A percentile compares a stretch with the other conserved stretches of the same genome.
phyloP scores from a whole-genome alignment of 2,797 vertebrate species.

The Synanceia verrucosa region DNA sequence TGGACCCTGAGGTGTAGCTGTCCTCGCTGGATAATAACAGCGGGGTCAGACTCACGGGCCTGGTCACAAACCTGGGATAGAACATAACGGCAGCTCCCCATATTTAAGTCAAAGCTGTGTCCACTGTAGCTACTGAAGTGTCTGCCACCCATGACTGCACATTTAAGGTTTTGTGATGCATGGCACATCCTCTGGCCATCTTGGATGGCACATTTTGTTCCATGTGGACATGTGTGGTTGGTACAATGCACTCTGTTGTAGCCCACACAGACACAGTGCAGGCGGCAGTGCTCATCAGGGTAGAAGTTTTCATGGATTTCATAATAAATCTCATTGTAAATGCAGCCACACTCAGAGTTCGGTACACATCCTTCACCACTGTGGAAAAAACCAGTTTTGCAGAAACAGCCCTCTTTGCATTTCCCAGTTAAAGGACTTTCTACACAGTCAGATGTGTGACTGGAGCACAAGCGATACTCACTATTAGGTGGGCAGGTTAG shows the following conservation, averaged over 20 bases:
- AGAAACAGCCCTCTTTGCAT: slow-evolving; percentile 54
- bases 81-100: slow-evolving; percentile 47
- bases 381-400: slow-evolving; percentile 33
- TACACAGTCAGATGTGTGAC: slow-evolving; percentile 24
- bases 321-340: slow-evolving; percentile 55
- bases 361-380: slow-evolving; percentile 27
- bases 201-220: slow-evolving; percentile 60
- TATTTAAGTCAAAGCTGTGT: slow-evolving; percentile 51
- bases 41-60: not conserved
- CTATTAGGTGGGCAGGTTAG: slow-evolving; percentile 30
- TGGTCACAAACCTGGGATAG: slow-evolving; percentile 35
- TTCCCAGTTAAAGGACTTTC: slow-evolving; percentile 18
- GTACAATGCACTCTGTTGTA: slow-evolving; percentile 46
- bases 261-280: slow-evolving; percentile 14
- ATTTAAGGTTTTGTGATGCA: slow-evolving; percentile 42
- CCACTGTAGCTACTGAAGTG: slow-evolving; percentile 56
- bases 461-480: slow-evolving; percentile 52
- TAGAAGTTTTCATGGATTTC: slow-evolving; percentile 41
- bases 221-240: slow-evolving; percentile 38
- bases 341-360: slow-evolving; percentile 41
- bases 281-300: slow-evolving; percentile 45
- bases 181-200: slow-evolving; percentile 70
- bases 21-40: slow-evolving; percentile 59
- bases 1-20: slow-evolving; percentile 32
- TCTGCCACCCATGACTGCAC: slow-evolving; percentile 43